Evolutionary conservation across 2,113 vertebrate species (phyloP).

Genomic region (Xyrauchen texanus): DNA sequence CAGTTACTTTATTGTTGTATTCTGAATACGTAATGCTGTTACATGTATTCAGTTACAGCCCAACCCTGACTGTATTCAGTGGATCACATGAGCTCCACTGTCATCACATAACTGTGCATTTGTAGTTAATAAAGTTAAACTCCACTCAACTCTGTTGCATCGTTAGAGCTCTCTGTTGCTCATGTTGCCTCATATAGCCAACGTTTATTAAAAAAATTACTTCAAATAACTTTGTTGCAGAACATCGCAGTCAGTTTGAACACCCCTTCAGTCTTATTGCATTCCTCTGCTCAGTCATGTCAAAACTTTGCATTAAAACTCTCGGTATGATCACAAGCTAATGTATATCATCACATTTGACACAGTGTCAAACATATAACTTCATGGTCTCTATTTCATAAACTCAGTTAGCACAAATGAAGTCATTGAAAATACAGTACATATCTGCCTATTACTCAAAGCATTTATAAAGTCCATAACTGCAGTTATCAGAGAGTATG

Average conservation of each 20-base stretch:
- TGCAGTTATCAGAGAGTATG: neutral
- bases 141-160: neutral
- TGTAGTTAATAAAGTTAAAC: conserved; percentile 6
- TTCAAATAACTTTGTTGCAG: neutral
- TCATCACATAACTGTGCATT: conserved; percentile 1
- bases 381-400: neutral
- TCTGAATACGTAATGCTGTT: too few species aligned
- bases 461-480: conserved; percentile 9
- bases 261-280: too few species aligned
- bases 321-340: neutral
- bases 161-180: neutral
- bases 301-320: neutral
- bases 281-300: neutral
- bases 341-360: too few species aligned
- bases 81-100: neutral
- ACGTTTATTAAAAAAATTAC: neutral
- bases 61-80: neutral
- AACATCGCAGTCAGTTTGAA: neutral
- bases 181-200: neutral
- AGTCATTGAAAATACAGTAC: neutral
- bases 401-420: neutral
- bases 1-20: too few species aligned
- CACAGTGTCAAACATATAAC: neutral
- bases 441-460: neutral
- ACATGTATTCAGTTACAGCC: too few species aligned